Base-by-base conservation (phyloP, 2,113 vertebrate genomes). In the Atrichornis clamosus region DNA sequence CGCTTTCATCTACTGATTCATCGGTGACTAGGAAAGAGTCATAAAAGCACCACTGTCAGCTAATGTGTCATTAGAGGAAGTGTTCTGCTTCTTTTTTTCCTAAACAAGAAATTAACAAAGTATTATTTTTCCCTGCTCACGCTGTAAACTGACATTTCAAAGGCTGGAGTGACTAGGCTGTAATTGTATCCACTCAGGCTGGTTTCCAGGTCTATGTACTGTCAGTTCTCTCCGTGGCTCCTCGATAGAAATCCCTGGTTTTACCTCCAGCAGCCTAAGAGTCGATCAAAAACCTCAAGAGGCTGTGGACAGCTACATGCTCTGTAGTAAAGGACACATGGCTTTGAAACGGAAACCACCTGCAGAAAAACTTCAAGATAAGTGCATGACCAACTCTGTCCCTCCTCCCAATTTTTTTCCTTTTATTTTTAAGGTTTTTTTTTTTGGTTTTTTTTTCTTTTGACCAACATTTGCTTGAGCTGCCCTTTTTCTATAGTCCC, bases 31-130 rank as follows among this genome's bases (percentile, higher is more conserved):
- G 2, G 32, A 15, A 24, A 47, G 75, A 88, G 35, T 64, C 84
- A 92, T 73, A n/a, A 95, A 89, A 91, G 77, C 80, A 60, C 74
- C 80, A 37, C 86, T 94, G 91, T 72, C 84, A 78, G 87, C 77
- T 67, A 7, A 27, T 89, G 87, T 96, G 94, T 87, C 95, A 89
- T 22, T 56, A 49, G 68, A 89, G 91, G 80, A 91, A 89, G 78
- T 17, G 58, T 32, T 82, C 87, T 87, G 78, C 59, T 74, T 10
- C 64, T 35, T 67, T 87, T 78, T 88, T 74, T 82, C 91, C 87
- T 84, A 92, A 95, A 79, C 93, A 89, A 95, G 69, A 64, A 67
- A 41, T 89, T 84, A 53, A 65, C 49, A 1, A 59, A 62, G 83
- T 62, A 52, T 62, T 90, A 37, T 59, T 94, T 88, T 74, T 6